Evolutionary conservation across 1,140 invertebrate genomes (phyloP).

Genomic region (Temnothorax curvispinosus): DNA sequence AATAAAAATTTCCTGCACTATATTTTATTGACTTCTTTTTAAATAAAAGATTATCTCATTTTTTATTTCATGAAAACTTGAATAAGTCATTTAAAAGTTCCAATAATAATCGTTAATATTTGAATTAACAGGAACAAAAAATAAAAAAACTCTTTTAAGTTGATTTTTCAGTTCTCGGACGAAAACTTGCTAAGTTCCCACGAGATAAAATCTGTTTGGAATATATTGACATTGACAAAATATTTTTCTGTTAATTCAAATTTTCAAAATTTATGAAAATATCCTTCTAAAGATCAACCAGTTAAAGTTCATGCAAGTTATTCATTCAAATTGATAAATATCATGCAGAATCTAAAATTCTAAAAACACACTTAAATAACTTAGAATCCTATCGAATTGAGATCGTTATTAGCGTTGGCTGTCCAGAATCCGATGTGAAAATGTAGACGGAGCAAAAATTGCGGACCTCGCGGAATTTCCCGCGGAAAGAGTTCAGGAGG

Average conservation of each 20-base stretch:
- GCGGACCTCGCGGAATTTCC: conserved; percentile 47
- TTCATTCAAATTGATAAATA: neutral
- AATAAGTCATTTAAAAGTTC: too few relatives aligned
- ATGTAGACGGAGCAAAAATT: conserved; percentile 16
- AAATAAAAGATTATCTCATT: neutral
- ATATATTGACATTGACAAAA: neutral
- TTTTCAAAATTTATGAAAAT: neutral
- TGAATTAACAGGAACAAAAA: neutral
- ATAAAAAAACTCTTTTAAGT: neutral
- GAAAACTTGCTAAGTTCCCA: neutral
- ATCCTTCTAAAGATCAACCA: neutral
- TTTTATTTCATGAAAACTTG: neutral
- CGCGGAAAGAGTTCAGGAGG: conserved; percentile 76
- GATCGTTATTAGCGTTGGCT: neutral
- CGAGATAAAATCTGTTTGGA: neutral
- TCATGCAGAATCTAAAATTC: neutral
- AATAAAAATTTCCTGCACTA: neutral
- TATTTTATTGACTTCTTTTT: neutral
- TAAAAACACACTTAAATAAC: neutral
- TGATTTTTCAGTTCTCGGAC: neutral
- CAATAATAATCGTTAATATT: too few relatives aligned
- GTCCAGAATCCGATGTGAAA: neutral
- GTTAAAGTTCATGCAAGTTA: neutral
- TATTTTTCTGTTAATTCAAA: neutral
- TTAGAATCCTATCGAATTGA: neutral